Base-by-base conservation (phyloP, 2,797 vertebrate species). In the Sebastes itinus region DNA sequence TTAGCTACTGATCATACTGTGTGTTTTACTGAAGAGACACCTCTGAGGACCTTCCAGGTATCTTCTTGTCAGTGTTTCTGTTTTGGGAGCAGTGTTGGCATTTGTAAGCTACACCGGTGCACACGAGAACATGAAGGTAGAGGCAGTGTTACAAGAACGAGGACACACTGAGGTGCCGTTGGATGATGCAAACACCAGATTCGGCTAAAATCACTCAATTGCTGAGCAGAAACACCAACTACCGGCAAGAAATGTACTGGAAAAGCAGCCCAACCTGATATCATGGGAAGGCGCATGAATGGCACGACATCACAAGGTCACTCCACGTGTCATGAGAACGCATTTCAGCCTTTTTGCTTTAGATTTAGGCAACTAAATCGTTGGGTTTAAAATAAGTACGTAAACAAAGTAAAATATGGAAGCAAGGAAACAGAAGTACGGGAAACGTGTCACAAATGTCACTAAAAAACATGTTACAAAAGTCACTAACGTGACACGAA, bases 1-100 rank as follows among this genome's bases (percentile, higher is more conserved):
- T 75, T 46, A 61, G 42, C 52, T 11, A 75, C 65, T 49, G 63
- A 86, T 72, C 71, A 71, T 7, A 69, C 72, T 11, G 27, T 14
- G 22, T 63, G 60, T 75, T 78, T 30, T 64, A 46, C 56, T 12
- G 5, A 66, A 71, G n/a, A 46, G 35, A 73, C 20, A 30, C 10
- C 73, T 72, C 32, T 6, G 7, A 81, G 66, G 81, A 66, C 46
- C 16, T 74, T 61, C 9, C 13, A 49, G 35, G 73, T 74, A 22
- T 64, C 64, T 70, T 38, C 22, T 22, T 10, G 55, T 72, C 63
- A n/a, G 14, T 66, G 42, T 32, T 83, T 35, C 73, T 18, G 32
- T 59, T 77, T 7, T 22, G 20, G 28, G 4, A 10, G 54, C 38
- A 32, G 55, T 52, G 33, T 62, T 72, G 62, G 55, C 49, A 67